phyloP scores from a whole-genome alignment of 2,888 invertebrate genomes.

The Erebia aethiops region DNA sequence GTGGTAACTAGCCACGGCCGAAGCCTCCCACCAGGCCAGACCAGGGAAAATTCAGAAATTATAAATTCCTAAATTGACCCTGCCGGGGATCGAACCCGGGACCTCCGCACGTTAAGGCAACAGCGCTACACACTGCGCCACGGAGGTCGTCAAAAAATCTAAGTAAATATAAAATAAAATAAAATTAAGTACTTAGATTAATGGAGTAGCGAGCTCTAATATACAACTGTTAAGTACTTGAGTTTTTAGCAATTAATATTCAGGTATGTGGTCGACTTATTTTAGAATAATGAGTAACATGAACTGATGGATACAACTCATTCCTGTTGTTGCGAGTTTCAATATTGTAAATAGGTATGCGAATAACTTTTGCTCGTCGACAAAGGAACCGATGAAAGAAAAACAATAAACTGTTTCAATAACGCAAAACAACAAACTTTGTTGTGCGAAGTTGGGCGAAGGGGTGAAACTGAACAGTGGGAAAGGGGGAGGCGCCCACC shows the following conservation, averaged over 20 bases:
- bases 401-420: conserved; percentile 78
- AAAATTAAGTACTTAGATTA: too few species aligned
- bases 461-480: conserved; percentile 44
- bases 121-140: too few species aligned
- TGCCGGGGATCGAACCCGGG: too few species aligned
- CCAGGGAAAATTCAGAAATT: too few species aligned
- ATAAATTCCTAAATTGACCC: too few species aligned
- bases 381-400: conserved; percentile 73
- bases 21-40: too few species aligned
- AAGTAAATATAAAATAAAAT: too few species aligned
- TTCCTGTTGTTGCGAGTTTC: conserved; percentile 46
- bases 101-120: too few species aligned
- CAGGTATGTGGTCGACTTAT: not conserved
- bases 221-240: too few species aligned
- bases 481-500: conserved; percentile 43
- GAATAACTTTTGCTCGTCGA: conserved; percentile 53
- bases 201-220: too few species aligned
- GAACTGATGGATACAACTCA: not conserved
- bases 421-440: conserved; percentile 76
- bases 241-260: not conserved
- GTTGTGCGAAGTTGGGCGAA: conserved; percentile 62
- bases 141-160: too few species aligned
- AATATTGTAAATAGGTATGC: conserved; percentile 42
- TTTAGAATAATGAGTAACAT: not conserved
- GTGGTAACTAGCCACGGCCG: too few species aligned